A percentile compares a stretch with the other conserved stretches of the same genome.
Evolutionary conservation across 2,113 vertebrate species (phyloP).

Genomic region (Uropsilus gracilis): DNA sequence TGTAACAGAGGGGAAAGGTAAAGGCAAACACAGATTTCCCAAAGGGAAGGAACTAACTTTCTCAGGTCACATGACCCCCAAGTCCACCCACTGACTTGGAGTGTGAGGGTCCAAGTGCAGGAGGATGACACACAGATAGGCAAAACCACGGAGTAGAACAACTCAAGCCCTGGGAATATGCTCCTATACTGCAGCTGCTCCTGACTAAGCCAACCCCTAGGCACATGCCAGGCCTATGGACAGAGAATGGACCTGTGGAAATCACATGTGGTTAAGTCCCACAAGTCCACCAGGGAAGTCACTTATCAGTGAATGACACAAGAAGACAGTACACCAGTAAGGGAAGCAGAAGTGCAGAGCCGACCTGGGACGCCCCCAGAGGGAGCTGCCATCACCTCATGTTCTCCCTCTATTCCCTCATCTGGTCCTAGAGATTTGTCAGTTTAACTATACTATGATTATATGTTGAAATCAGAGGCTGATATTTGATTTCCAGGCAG

Average conservation of each 20-base stretch:
- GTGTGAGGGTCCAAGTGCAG: background rate
- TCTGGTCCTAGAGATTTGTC: background rate
- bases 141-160: background rate
- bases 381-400: too few relatives aligned
- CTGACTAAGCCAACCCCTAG: background rate
- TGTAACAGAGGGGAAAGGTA: too few relatives aligned
- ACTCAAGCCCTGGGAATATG: background rate
- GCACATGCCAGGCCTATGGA: background rate
- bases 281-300: background rate
- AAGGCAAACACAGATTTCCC: too few relatives aligned
- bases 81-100: background rate
- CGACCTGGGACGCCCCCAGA: too few relatives aligned
- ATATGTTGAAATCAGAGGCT: background rate
- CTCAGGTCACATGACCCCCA: background rate
- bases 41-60: rapidly evolving
- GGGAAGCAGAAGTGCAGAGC: background rate
- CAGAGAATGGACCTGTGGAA: background rate
- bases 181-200: background rate
- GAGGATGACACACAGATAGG: too few relatives aligned
- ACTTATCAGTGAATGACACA: background rate
- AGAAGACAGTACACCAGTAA: background rate
- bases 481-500: background rate
- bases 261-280: background rate
- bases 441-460: rapidly evolving
- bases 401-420: rapidly evolving